Base-by-base conservation (phyloP, 2,888 invertebrate species). In the Ochropleura plecta region DNA sequence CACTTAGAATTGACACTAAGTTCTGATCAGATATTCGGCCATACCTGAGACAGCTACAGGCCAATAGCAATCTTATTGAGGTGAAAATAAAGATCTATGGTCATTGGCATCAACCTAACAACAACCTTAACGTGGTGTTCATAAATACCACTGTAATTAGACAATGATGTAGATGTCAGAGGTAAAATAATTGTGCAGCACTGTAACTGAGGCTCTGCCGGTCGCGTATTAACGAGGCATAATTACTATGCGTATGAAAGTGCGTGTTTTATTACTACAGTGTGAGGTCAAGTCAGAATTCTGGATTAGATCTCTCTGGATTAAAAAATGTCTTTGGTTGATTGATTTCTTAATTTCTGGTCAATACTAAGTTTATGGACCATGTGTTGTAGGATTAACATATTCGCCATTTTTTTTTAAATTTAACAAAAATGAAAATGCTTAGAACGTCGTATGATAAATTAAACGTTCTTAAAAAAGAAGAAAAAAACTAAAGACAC, bases 1-100 rank as follows among this genome's bases (percentile, higher is more conserved):
- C 74, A 76, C 76, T 84, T 84, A 84, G 73, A 70, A 83, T 81
- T 74, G 76, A 74, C 76, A 74, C 71, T 66, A 65, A 78, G 84
- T 75, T 83, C 65, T 42, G 10, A 71, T 73, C 42, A 78, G 75
- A 79, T 74, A 67, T 30, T 57, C 57, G 8, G 3, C 30, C 55
- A 7, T 57, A 30, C 30, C 7, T 16, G 30, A 8, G 16, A 30
- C 16, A 57, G 8, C 30, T 30, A 30, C 57, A 30, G 30, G 30
- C 8, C 4, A 16, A 30, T 16, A 30, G 4, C 57, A 57, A 30
- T 30, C 30, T 16, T 57, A 30, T 8, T 1, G 0, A 1, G 8
- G 30, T 4, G 16, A 16, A 8, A 0, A 8, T 57, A 30, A 57
- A 57, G 30, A 8, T 30, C 30, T 4, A 4, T 57, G 30, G 0